Evolutionary conservation across 2,113 vertebrate species (phyloP), one percentile per base, ranked within the genome.

Genomic region (Strix uralensis): DNA sequence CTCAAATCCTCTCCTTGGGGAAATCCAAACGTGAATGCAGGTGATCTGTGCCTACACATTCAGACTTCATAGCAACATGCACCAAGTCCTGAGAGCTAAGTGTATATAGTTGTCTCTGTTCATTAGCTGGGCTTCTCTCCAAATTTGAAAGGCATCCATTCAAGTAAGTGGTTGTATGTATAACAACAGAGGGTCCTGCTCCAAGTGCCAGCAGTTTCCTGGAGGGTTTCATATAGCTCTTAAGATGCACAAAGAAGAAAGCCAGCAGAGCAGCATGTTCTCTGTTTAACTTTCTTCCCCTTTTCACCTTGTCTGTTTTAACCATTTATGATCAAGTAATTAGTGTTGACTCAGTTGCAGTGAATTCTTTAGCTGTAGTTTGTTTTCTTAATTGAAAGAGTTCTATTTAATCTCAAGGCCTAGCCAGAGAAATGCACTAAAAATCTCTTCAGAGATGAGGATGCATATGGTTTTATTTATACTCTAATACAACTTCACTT

Each of bases 381-480:
- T 75, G 18, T 55, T 81, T 95, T 91, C 84, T 87, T 88, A 69
- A 73, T 62, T 71, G 59, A 75, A 91, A 95, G 63, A 78, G 15
- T 30, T 23, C 4, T 67, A 51, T 63, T 82, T 66, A 54, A 74
- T 88, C 81, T 97, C 82, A 96, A 94, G 54, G 32, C 55, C 84
- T 14, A 69, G 66, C 38, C 67, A 83, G 58, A 92, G 19, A 32
- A 77, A 86, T 69, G 52, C 10, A 51, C 22, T 72, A 86, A 70
- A 65, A 81, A 70, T 32, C 49, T 94, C 55, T 86, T 67, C 79
- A 88, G 80, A 88, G 36, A 58, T 80, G 26, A 91, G 62, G 52
- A 79, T 90, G n/a, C 38, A 86, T 71, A 51, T 75, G 51, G 71
- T 79, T 97, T 97, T 96, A 94, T 69, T 95, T 96, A 90, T 84